Base-by-base conservation (phyloP, 2,113 vertebrate species). In the Ibidorhyncha struthersii region DNA sequence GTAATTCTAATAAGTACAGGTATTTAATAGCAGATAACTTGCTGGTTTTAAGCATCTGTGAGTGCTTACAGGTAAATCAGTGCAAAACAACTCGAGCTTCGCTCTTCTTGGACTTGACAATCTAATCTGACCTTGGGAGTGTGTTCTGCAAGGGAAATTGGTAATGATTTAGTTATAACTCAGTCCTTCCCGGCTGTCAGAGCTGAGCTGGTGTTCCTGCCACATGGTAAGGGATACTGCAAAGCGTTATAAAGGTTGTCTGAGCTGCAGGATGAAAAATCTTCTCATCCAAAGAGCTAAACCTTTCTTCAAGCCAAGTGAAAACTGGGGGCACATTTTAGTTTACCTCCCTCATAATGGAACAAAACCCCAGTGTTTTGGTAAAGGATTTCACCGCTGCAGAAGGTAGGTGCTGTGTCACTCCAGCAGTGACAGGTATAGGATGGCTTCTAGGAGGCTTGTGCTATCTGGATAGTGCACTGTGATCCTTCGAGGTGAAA, bases 381-480 rank as follows among this genome's bases (percentile, higher is more conserved):
- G 59, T n/a, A 34, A n/a, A 41, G 71, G 70, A 34, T 78, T 90
- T 92, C 41, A 2, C 1, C 47, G 13, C 21, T 69, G 26, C 41
- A 23, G 41, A 40, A 80, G 41, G 36, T 34, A 41, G 20, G 13
- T 1, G 6, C 49, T 55, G 62, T 41, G 30, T 34, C 43, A 6
- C 43, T 45, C 21, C 8, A 15, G 56, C 56, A 25, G 41, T 19
- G 43, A 49, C n/a, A 52, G 29, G 14, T 11, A 8, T 12, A 45
- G 49, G 45, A 15, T 66, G 49, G 49, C 30, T 83, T 41, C 45
- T 22, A 18, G 30, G n/a, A 58, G 34, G 23, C 30, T 69, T 49
- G 38, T 49, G 47, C 30, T 40, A 0, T 71, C 34, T 45, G 53
- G 22, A 5, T 22, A 32, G 40, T 12, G 9, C 27, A 5, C 0